Base-by-base conservation (phyloP, 2,888 invertebrate genomes). In the Schizotus pectinicornis region DNA sequence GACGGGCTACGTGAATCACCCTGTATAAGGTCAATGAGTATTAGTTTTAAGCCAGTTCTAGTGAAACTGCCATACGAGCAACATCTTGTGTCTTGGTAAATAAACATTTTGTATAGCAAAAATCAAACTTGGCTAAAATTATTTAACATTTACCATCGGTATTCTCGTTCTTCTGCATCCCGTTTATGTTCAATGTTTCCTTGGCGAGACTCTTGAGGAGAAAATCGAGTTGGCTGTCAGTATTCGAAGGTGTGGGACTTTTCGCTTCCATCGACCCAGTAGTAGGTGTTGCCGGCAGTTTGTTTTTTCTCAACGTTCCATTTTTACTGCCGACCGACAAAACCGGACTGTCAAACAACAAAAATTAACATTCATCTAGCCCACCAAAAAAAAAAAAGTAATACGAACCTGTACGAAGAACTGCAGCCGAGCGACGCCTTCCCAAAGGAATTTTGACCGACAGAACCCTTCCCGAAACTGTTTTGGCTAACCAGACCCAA, bases 191-290 rank as follows among this genome's bases (percentile, higher is more conserved):
- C 22, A 83, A 78, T 67, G 85, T 83, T 77, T 89, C 90, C 80
- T 90, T 90, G 54, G 88, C 87, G 69, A 90, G 81, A 70, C 88
- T 89, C 78, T 91, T 91, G 62, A 93, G 84, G 54, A 93, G 82
- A 66, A 88, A 88, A 79, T 93, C 92, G 67, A 93, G 79, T 74
- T 84, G 84, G 55, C 71, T 76, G 75, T 84, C 84, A 6, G 72
- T 69, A 38, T 71, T 73, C 0, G 79, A 75, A 1, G 77, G 73
- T 5, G 75, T 73, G 1, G 78, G 76, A 60, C 74, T 74, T 22
- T 61, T 61, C 6, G 66, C 33, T 5, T 61, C 49, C 1, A 65
- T 33, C n/a, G 65, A 62, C 7, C 62, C 56, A 34, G 54, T 45
- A n/a, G 66, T 60, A 11, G 64, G 65, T 30, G 61, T 45, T n/a